phyloP scores from a whole-genome alignment of 2,113 vertebrate genomes.

The Poeciliopsis retropinna region DNA sequence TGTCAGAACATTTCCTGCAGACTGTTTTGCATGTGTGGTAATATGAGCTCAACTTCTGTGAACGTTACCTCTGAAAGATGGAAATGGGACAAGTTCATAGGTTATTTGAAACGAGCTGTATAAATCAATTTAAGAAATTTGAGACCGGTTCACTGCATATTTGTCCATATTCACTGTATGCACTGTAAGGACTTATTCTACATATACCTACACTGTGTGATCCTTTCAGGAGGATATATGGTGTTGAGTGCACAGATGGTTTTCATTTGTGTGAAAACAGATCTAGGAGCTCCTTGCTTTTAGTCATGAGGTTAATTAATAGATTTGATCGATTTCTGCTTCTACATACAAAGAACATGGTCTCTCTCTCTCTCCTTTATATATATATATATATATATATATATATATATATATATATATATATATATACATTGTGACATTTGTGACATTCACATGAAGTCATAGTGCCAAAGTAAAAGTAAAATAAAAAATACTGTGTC shows the following conservation, averaged over 20 bases:
- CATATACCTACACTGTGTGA: not conserved
- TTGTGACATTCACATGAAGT: not conserved
- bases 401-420: too few species aligned
- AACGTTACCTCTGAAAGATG: constrained; percentile 25
- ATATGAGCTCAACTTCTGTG: constrained; percentile 39
- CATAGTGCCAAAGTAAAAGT: too few species aligned
- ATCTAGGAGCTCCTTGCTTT: constrained; percentile 16
- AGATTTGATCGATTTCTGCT: constrained; percentile 63
- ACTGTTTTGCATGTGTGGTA: constrained; percentile 39
- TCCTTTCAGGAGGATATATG: constrained; percentile 42
- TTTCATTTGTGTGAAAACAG: constrained; percentile 62
- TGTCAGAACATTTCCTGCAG: constrained; percentile 42
- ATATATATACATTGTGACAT: too few species aligned
- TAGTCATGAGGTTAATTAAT: constrained; percentile 54
- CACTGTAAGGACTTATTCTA: not conserved
- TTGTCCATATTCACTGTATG: constrained; percentile 1
- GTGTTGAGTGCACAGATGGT: constrained; percentile 63
- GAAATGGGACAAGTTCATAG: constrained; percentile 19
- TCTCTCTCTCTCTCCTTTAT: not conserved
- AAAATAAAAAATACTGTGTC: not conserved
- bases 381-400: too few species aligned
- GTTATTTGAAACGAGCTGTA: not conserved
- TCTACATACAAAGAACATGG: constrained; percentile 56
- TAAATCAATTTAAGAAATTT: constrained; percentile 18
- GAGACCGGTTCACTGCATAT: constrained; percentile 21